Conservation (phyloP, 2,888 invertebrate species). For the Drosophila kokeensis region DNA sequence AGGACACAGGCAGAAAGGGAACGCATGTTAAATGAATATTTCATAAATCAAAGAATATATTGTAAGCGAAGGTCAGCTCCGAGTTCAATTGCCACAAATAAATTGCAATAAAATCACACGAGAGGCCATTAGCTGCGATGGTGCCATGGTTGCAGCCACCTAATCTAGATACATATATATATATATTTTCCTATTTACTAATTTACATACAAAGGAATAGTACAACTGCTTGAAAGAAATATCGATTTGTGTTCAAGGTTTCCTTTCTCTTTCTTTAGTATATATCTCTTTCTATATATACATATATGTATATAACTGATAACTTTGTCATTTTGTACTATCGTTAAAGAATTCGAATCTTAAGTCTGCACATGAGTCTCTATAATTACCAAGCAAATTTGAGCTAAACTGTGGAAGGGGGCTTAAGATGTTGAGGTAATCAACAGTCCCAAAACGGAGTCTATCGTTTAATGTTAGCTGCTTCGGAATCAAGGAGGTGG, state of each 20-base stretch:
- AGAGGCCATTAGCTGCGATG: not conserved
- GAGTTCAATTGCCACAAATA: conserved; percentile 17
- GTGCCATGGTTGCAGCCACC: no score
- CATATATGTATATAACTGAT: not conserved
- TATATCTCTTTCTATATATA: not conserved
- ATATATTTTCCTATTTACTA: not conserved
- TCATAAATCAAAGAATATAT: conserved; percentile 56
- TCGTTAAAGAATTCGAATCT: not conserved
- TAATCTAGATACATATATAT: not conserved
- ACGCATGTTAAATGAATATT: conserved; percentile 61
- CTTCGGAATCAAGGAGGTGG: not conserved
- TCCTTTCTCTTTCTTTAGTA: not conserved
- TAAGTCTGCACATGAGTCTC: not conserved
- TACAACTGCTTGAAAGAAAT: not conserved
- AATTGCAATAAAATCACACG: conserved; percentile 22
- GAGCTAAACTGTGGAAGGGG: not conserved
- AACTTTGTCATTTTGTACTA: not conserved
- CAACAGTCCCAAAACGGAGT: not conserved
- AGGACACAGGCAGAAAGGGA: conserved; percentile 27
- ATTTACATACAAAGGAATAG: not conserved
- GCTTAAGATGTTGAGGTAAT: not conserved
- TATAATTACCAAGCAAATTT: not conserved
- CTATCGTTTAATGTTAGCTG: conserved; percentile 5
- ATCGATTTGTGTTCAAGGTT: not conserved
- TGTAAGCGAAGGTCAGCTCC: not conserved